These are phyloP conservation scores for Melanerpes formicivorus DNA, from an alignment of 2,113 vertebrate genomes.

Conservation along the genomic window DNA sequence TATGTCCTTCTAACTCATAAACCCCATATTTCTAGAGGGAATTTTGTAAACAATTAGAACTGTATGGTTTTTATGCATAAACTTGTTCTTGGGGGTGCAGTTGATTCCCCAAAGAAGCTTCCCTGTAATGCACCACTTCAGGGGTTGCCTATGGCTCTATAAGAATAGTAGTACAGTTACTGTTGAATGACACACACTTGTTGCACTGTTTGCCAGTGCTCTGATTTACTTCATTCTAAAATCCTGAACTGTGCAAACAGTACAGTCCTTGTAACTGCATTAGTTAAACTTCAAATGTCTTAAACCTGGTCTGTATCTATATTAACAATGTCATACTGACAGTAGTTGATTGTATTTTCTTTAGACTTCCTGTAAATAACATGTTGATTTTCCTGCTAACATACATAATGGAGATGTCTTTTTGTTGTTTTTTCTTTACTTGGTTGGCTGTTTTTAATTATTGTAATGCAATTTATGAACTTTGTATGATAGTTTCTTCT, in stretches of 20 bases:
- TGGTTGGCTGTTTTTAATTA: neutral
- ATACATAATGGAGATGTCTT: neutral
- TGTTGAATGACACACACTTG: neutral
- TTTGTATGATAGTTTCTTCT: neutral
- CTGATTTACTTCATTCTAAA: neutral
- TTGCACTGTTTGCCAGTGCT: neutral
- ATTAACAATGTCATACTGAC: neutral
- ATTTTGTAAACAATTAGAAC: neutral
- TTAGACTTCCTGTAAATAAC: neutral
- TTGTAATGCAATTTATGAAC: neutral
- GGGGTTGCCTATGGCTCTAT: neutral
- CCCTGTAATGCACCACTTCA: neutral
- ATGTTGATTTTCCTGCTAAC: neutral
- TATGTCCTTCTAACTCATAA: neutral
- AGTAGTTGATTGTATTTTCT: neutral
- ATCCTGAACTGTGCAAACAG: neutral
- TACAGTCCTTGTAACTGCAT: neutral
- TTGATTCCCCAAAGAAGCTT: neutral
- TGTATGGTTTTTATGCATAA: neutral
- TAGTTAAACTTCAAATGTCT: neutral
- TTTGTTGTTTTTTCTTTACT: neutral
- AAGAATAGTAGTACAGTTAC: neutral
- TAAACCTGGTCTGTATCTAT: neutral
- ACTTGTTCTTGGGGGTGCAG: neutral
- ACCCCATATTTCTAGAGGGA: neutral